Evolutionary conservation across 2,797 vertebrate species (phyloP), one percentile per base, ranked within the genome.

Genomic region (Microctenopoma lineatum): DNA sequence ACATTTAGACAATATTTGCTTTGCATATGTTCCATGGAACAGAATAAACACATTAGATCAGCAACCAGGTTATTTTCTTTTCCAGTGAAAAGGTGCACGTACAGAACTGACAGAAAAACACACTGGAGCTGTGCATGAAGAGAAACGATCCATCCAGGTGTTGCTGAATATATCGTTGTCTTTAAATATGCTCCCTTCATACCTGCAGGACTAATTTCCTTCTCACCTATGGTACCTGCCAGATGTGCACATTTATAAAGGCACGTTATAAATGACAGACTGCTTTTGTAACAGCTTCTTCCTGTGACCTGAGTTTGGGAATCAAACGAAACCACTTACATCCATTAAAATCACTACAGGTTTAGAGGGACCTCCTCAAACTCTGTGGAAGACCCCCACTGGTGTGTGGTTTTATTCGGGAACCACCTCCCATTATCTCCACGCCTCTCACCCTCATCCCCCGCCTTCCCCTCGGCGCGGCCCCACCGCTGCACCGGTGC

Each of bases 401-500:
- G 39, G 38, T 1, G 32, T 25, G 5, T 26, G 14, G 4, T 9
- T 21, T 21, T 2, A 51, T 67, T 51, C 67, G 53, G 62, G 51
- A 60, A 47, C 54, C 67, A 68, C 73, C 74, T 48, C n/a, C 62
- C 15, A 29, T 14, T 34, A 34, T 72, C 70, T 64, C 70, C 74
- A 50, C 71, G 75, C 76, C 44, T 45, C 50, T 46, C 44, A 56
- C 44, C 42, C 50, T 46, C 44, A 56, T 27, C 74, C 48, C 51
- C 69, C 74, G 73, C 64, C 68, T 63, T 39, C 42, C 61, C 52
- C 66, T 77, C 50, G 12, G 26, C 66, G 63, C 58, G 67, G 50
- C 73, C 74, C 71, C 76, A 26, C 70, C n/a, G 52, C 78, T 71
- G 50, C 66, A 46, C 29, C 63, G 50, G 75, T 66, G 77, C 48